These are phyloP conservation scores for Phyllotis vaccarum DNA, from an alignment of 2,797 vertebrate genomes.

Conservation along the genomic window DNA sequence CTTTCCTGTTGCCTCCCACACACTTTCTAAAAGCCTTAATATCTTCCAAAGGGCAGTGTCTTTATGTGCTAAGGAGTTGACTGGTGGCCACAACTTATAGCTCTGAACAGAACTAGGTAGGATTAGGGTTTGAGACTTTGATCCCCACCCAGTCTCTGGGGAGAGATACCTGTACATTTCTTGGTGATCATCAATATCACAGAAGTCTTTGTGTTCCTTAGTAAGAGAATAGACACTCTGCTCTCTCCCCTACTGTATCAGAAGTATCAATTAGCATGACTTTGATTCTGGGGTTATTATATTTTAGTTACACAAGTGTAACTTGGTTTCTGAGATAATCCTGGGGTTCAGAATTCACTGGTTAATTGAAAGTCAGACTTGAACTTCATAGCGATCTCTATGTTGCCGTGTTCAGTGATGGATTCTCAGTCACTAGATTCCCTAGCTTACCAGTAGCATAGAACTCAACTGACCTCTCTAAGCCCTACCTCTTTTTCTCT, in stretches of 20 bases:
- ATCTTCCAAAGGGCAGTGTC: neutral
- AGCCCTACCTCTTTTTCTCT: neutral
- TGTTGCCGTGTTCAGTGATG: neutral
- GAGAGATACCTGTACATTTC: neutral
- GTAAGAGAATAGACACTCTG: neutral
- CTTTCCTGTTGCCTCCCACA: neutral
- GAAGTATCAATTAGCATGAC: neutral
- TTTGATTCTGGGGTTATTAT: neutral
- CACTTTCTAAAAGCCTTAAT: neutral
- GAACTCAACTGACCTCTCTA: neutral
- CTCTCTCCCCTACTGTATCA: neutral
- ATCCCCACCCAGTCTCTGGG: neutral
- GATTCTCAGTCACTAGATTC: neutral
- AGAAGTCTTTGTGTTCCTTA: neutral
- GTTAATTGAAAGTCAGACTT: slow-evolving; percentile 4
- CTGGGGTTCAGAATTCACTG: neutral
- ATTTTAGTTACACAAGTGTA: neutral
- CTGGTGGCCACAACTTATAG: neutral
- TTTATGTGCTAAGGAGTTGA: neutral
- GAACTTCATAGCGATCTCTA: neutral
- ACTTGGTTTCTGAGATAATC: neutral
- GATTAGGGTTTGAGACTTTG: neutral
- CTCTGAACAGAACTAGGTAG: neutral
- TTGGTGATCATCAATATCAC: neutral
- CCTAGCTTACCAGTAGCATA: neutral